Evolutionary conservation across 1,140 invertebrate genomes (phyloP).

Genomic region (Anastrepha ludens): DNA sequence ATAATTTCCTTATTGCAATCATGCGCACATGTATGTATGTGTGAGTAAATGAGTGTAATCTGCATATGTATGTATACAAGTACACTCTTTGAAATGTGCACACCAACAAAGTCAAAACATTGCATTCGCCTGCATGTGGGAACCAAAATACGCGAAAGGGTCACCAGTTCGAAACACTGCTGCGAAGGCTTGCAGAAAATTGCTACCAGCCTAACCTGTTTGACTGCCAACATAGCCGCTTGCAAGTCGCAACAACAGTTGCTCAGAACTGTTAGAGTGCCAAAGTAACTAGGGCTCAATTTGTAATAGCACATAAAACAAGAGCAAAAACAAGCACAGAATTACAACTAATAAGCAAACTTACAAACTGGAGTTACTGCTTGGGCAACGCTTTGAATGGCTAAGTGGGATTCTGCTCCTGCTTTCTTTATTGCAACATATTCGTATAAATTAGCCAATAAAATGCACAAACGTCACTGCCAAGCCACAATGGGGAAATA

Average conservation of each 20-base stretch:
- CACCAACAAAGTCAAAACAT: neutral
- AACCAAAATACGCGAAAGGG: slow-evolving; percentile 24
- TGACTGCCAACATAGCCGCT: slow-evolving; percentile 13
- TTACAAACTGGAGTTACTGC: neutral
- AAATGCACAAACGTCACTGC: neutral
- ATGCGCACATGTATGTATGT: neutral
- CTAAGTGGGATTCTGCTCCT: neutral
- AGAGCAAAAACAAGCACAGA: neutral
- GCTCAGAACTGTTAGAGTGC: slow-evolving; percentile 14
- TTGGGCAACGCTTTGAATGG: neutral
- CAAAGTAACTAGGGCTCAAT: slow-evolving; percentile 17
- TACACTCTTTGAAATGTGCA: too few relatives aligned
- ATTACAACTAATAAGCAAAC: neutral
- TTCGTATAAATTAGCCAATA: neutral
- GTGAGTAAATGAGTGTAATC: neutral
- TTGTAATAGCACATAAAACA: neutral
- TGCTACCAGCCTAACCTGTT: slow-evolving; percentile 22
- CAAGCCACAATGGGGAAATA: neutral
- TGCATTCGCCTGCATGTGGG: slow-evolving; percentile 23
- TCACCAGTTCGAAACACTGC: slow-evolving; percentile 43
- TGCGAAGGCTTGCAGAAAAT: slow-evolving; percentile 18
- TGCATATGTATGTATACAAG: too few relatives aligned
- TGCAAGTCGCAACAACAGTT: neutral
- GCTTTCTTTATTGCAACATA: slow-evolving; percentile 23
- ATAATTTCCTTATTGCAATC: neutral